Percentiles rank a stretch among this genome's conserved stretches.
Evolutionary conservation across 2,797 vertebrate species (phyloP).

Genomic region (Liasis olivaceus): DNA sequence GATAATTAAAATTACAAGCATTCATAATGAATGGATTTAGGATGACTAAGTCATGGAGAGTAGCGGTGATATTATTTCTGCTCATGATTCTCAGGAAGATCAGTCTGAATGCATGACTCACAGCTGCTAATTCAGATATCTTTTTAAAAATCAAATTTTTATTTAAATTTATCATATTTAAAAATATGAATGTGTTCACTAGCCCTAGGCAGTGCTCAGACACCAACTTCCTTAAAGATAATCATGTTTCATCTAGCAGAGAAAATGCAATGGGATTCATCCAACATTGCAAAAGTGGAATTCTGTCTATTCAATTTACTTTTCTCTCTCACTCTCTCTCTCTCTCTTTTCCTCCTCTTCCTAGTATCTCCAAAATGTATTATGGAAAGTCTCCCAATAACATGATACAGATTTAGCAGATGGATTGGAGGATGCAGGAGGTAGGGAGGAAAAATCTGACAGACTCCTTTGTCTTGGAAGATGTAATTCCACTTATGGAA

Average conservation of each 20-base stretch:
- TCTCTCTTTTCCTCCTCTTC: neutral
- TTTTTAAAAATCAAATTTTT: constrained; percentile 26
- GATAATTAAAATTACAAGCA: constrained; percentile 48
- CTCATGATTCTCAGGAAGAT: constrained; percentile 46
- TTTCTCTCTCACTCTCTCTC: neutral
- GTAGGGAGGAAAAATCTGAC: neutral
- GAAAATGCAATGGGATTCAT: constrained; percentile 9
- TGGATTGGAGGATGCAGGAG: neutral
- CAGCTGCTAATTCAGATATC: constrained; percentile 20
- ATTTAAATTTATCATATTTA: constrained; percentile 3
- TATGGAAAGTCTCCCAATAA: neutral
- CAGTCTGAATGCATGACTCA: constrained; percentile 26
- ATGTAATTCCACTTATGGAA: neutral
- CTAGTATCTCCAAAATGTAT: neutral
- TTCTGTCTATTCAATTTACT: neutral
- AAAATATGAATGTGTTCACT: constrained; percentile 9
- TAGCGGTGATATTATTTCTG: constrained; percentile 48
- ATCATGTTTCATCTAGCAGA: constrained; percentile 38
- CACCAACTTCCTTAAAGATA: neutral
- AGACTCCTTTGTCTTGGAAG: neutral
- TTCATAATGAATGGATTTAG: constrained; percentile 36
- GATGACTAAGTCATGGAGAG: constrained; percentile 5
- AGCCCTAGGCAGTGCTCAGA: neutral
- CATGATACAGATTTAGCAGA: neutral
- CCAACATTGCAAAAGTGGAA: neutral